Base-by-base conservation (phyloP, 2,888 invertebrate species). In the Tetropium fuscum region DNA sequence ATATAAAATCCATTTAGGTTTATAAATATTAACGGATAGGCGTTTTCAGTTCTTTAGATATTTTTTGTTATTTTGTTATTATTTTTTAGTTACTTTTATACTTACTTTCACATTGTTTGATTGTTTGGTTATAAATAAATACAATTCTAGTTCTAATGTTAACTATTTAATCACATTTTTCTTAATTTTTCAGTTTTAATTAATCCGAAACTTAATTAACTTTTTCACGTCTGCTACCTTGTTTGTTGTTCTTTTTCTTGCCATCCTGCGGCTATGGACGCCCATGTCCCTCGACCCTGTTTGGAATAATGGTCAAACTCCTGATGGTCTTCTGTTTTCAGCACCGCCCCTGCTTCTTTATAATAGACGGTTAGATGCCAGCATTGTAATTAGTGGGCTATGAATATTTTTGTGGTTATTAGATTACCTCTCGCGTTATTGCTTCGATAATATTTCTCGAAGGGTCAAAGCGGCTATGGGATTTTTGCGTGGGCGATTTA, bases 271-370 rank as follows among this genome's bases (percentile, higher is more conserved):
- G 7, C 13, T 15, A 18, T 27, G 18, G 20, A 2, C 53, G 53
- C 51, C 54, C 45, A 51, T 54, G 57, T 43, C 49, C 53, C 38
- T 49, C 16, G 48, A 32, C 38, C 47, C 49, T 43, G 54, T 45
- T 48, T 58, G 54, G 56, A 59, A 56, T 56, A 64, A 61, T 56
- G 61, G 58, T 40, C 36, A 38, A 55, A 54, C 56, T 60, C 53
- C 64, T 10, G 58, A 61, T 56, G 61, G 32, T 55, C 58, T 60
- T 48, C 60, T 40, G 60, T 63, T 64, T 62, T 57, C 62, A 61
- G 71, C 62, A 73, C 76, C 78, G 78, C 78, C 78, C 74, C 76
- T 78, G 79, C 79, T 79, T 78, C 79, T 79, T 78, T 77, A 79
- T 79, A 79, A 79, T 79, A 76, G 75, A 77, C 75, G 78, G 78